Evolutionary conservation across 2,888 invertebrate genomes (phyloP), one percentile per base, ranked within the genome.

Genomic region (Mimachlamys varia): DNA sequence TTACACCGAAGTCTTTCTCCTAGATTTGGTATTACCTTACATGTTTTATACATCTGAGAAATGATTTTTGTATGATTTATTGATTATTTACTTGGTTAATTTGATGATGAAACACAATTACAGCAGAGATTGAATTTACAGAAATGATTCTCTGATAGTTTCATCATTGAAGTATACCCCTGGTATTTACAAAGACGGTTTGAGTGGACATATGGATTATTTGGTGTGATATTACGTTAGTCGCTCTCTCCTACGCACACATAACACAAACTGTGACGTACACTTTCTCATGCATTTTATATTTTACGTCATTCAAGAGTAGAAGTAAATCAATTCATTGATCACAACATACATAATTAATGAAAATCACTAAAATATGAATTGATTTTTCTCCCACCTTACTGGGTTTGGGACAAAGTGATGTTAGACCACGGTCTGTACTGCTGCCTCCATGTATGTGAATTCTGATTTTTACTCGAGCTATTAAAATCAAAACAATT

Each of bases 191-290:
- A 33, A 76, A 33, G 76, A 33, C 33, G 12, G 22, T 76, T 76
- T 76, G 76, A 76, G 33, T 76, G 76, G 76, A 33, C 58, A 33
- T 76, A 76, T 76, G 76, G 76, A 76, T 76, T 76, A 33, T 76
- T 76, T 76, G 27, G 76, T 76, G 33, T 76, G 27, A 76, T 76
- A 15, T 19, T 76, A 27, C 76, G 76, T 76, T 27, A 76, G 27
- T 76, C 33, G 27, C 76, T 33, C 7, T 0, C 33, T 0, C 27
- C 76, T 76, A 76, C 76, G 27, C 76, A 33, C 76, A 76, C 0
- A 27, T 27, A 76, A 27, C 76, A 76, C 76, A 76, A 76, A 33
- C 0, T 33, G 33, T 76, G 76, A 76, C 76, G 76, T 76, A 76
- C 76, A 76, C 76, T 22, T 62, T 22, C 19, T 5, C 44, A 44